phyloP scores from a whole-genome alignment of 1,140 invertebrate genomes.

The Manduca sexta region DNA sequence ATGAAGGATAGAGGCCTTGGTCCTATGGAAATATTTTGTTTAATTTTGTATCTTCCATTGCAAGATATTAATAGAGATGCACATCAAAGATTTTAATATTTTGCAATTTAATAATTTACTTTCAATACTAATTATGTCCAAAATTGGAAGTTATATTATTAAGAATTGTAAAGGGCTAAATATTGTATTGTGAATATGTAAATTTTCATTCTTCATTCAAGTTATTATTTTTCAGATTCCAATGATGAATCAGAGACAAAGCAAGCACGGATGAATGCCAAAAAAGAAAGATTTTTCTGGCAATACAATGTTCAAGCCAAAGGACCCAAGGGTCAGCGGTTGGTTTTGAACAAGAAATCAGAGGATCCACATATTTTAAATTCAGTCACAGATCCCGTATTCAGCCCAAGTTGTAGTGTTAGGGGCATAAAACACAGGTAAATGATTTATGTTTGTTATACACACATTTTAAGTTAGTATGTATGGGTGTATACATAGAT shows the following conservation, averaged over 20 bases:
- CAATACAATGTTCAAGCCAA: slow-evolving; percentile 99
- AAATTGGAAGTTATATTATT: too few species aligned
- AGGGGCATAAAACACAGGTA: slow-evolving; percentile 92
- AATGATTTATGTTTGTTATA: neutral
- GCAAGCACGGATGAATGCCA: slow-evolving; percentile 65
- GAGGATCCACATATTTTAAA: slow-evolving; percentile 95
- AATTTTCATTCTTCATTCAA: neutral
- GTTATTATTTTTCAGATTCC: slow-evolving; percentile 72
- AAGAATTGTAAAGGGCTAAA: too few species aligned
- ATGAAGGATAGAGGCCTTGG: too few species aligned
- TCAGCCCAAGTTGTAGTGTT: slow-evolving; percentile 90
- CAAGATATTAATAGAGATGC: too few species aligned
- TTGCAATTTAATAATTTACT: too few species aligned
- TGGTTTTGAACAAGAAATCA: slow-evolving; percentile 86
- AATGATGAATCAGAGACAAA: slow-evolving; percentile 77
- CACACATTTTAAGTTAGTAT: too few species aligned
- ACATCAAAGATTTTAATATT: too few species aligned
- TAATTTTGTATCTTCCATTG: too few species aligned
- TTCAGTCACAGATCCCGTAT: slow-evolving; percentile 93
- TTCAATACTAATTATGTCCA: too few species aligned
- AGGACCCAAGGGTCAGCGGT: slow-evolving; percentile 94
- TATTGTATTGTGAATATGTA: too few species aligned
- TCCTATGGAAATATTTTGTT: too few species aligned
- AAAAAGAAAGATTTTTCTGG: slow-evolving; percentile 96
- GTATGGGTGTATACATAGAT: too few species aligned